Percentiles rank a stretch among this genome's conserved stretches.
These are phyloP conservation scores for Drosophila leontia DNA, from an alignment of 1,140 invertebrate genomes.

Conservation along the genomic window DNA sequence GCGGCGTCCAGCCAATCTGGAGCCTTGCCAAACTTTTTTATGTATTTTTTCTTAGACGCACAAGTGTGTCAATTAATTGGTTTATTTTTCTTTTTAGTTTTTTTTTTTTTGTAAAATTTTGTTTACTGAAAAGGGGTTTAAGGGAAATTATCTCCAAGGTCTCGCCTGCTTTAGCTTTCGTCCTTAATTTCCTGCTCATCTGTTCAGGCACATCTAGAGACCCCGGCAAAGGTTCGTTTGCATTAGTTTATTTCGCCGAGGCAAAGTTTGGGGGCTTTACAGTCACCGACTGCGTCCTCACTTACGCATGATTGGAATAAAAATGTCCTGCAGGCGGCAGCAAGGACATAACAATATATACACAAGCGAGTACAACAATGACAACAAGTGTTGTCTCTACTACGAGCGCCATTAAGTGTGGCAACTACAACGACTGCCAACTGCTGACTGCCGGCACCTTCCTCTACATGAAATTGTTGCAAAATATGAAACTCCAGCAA, in stretches of 20 bases:
- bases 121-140: neutral
- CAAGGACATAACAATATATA: constrained; percentile 51
- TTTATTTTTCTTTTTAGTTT: neutral
- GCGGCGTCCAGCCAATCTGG: neutral
- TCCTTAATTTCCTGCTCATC: constrained; percentile 9
- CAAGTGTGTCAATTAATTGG: constrained; percentile 11
- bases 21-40: neutral
- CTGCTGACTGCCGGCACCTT: constrained; percentile 16
- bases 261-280: constrained; percentile 40
- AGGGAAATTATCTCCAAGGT: neutral
- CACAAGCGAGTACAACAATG: constrained; percentile 34
- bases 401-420: constrained; percentile 49
- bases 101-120: neutral
- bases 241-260: constrained; percentile 19
- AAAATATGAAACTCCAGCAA: constrained; percentile 61
- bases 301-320: constrained; percentile 70
- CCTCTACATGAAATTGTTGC: constrained; percentile 47
- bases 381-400: constrained; percentile 52
- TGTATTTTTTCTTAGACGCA: neutral
- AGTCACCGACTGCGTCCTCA: constrained; percentile 26
- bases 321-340: constrained; percentile 50
- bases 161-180: neutral
- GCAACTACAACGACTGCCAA: constrained; percentile 37
- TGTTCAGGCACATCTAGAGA: constrained; percentile 5
- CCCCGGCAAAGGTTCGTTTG: neutral